Evolutionary conservation across 2,113 vertebrate species (phyloP), one percentile per base, ranked within the genome.

Genomic region (Oophaga pumilio): DNA sequence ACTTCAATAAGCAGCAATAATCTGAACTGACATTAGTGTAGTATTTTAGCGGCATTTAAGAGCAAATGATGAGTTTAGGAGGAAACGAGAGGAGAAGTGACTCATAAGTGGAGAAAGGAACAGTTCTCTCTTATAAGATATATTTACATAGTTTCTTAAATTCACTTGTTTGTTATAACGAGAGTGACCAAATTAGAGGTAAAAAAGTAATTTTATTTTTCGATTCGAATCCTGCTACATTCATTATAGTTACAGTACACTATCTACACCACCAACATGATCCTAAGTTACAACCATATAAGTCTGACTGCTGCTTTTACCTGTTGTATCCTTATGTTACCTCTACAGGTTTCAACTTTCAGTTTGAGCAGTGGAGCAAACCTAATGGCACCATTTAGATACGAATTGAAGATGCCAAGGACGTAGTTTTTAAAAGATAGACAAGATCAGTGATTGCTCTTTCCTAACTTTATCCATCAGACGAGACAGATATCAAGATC

Each of bases 301-400:
- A 73, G 15, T 8, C 24, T 85, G 66, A 76, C 83, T 85, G 83
- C 68, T 60, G 28, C 60, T 76, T n/a, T 57, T 59, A 76, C 52
- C 69, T 76, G 71, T 62, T 53, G 50, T 85, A 62, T 62, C 84
- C 56, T 85, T 57, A 76, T 85, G 22, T 85, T 56, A 77, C 84
- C 84, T 77, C 57, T 73, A 33, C 9, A 56, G 49, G 66, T 57
- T 26, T 53, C 8, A 53, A 66, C 49, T 76, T 33, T 76, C 84
- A 62, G 6, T 57, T 17, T 43, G 74, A 85, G 71, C 28, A 85
- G 56, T 62, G 53, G 53, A 76, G 84, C 71, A 60, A 85, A 76
- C 18, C 26, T 85, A 74, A 85, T 85, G 68, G 57, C 52, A 52
- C 69, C 66, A 84, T 71, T 83, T 83, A 69, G 82, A 83, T 83